Base-by-base conservation (phyloP, 2,888 invertebrate genomes). In the Tipula unca region DNA sequence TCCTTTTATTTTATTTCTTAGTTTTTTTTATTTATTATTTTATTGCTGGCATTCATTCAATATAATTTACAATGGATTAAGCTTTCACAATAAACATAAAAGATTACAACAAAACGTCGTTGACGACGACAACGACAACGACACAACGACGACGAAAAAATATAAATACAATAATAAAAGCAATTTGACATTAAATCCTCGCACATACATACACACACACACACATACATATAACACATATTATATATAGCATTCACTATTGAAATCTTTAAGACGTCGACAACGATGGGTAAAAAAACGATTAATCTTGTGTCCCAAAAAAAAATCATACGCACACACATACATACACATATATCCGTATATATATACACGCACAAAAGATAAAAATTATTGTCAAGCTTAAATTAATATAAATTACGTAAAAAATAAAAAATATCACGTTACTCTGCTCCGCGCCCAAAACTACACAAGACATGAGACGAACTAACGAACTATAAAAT, bases 1-100 rank as follows among this genome's bases (percentile, higher is more conserved):
- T 69, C 69, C 69, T 69, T 69, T 69, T 69, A 48, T 39, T 48
- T 3, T 14, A 42, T 10, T 13, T n/a, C n/a, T n/a, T n/a, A n/a
- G n/a, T n/a, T n/a, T n/a, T n/a, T 42, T 35, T 14, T 48, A 69
- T 69, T 69, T 69, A 69, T 69, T 69, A 69, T 69, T 69, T 69
- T 69, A 69, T 69, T 69, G 69, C 69, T 69, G 69, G 69, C 69
- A 25, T 69, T 69, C 69, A 25, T 69, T 69, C 69, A 69, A 69
- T 69, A 69, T 69, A 69, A 69, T 69, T 69, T 69, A 69, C 69
- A 69, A 69, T 69, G 69, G 69, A 69, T 69, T 69, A 69, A 69
- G 69, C 69, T 69, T 69, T 69, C 69, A 69, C 69, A 69, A 69
- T 69, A 69, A 69, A 69, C 69, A 69, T 69, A 69, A 69, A 69